Percentiles rank a stretch among this genome's conserved stretches.
Evolutionary conservation across 2,888 invertebrate genomes (phyloP).

Genomic region (Drosophila planitibia): DNA sequence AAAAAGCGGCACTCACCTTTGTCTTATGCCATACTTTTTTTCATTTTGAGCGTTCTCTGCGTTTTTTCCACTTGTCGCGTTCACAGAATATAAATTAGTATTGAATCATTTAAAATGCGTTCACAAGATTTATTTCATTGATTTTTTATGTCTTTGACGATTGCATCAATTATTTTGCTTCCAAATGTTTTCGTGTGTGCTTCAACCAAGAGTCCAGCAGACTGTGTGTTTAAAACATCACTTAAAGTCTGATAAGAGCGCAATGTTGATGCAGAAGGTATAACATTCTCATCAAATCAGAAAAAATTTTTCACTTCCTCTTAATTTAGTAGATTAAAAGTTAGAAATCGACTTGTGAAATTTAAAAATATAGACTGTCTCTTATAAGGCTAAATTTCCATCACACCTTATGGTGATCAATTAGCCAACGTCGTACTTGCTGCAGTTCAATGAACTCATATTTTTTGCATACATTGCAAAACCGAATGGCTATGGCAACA

Average conservation of each 20-base stretch:
- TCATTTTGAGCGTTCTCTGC: conserved; percentile 24
- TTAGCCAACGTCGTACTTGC: not conserved
- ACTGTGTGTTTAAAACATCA: not conserved
- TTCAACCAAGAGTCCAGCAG: not conserved
- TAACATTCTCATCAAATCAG: not conserved
- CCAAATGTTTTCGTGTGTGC: conserved; percentile 21
- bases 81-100: conserved; percentile 66
- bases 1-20: conserved; percentile 11
- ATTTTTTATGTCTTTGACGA: conserved; percentile 63
- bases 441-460: conserved; percentile 45
- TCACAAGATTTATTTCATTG: conserved; percentile 58
- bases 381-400: not conserved
- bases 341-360: not conserved
- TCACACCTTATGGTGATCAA: not conserved
- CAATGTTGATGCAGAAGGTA: not conserved
- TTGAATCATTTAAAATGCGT: conserved; percentile 53
- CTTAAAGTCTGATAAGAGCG: not conserved
- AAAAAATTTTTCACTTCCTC: not conserved
- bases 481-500: not conserved
- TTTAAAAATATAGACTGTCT: not conserved
- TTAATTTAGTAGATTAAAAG: not conserved
- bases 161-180: conserved; percentile 50
- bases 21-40: conserved; percentile 15
- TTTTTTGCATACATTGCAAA: conserved; percentile 37
- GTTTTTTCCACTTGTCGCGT: conserved; percentile 37